These are phyloP conservation scores for Pachliopta kotzebuea DNA, from an alignment of 2,888 invertebrate species.

Conservation along the genomic window DNA sequence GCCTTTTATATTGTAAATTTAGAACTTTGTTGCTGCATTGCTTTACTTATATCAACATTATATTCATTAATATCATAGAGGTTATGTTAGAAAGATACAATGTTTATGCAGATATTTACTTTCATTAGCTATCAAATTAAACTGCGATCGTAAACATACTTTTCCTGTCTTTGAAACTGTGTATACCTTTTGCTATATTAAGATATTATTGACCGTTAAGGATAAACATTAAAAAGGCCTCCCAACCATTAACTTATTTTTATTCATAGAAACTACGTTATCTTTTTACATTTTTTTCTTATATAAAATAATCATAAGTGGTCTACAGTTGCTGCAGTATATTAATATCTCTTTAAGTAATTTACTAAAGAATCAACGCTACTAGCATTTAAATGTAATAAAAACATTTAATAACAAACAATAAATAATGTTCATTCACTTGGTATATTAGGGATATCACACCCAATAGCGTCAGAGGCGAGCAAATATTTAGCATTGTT, in stretches of 20 bases:
- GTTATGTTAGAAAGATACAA: background rate
- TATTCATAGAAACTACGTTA: background rate
- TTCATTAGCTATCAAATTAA: slow-evolving; percentile 2
- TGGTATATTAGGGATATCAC: slow-evolving; percentile 13
- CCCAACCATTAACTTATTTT: slow-evolving; percentile 13
- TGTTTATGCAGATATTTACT: background rate
- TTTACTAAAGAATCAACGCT: no score
- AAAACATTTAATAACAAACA: no score
- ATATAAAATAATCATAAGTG: no score
- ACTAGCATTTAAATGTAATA: background rate
- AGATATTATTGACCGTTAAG: slow-evolving; percentile 3
- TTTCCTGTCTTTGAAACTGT: slow-evolving; percentile 16
- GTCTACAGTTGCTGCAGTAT: no score
- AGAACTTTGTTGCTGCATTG: background rate
- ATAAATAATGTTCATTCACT: no score
- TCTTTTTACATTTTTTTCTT: background rate
- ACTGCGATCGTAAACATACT: slow-evolving; percentile 22
- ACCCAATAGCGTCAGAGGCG: slow-evolving; percentile 4
- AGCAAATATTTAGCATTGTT: slow-evolving; percentile 20
- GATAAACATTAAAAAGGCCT: slow-evolving; percentile 16
- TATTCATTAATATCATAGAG: background rate
- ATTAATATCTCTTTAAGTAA: no score
- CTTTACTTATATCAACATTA: background rate
- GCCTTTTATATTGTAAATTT: no score
- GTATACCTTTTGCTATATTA: slow-evolving; percentile 5